Conservation (phyloP, 2,888 invertebrate species). For the Keiferia lycopersicella region DNA sequence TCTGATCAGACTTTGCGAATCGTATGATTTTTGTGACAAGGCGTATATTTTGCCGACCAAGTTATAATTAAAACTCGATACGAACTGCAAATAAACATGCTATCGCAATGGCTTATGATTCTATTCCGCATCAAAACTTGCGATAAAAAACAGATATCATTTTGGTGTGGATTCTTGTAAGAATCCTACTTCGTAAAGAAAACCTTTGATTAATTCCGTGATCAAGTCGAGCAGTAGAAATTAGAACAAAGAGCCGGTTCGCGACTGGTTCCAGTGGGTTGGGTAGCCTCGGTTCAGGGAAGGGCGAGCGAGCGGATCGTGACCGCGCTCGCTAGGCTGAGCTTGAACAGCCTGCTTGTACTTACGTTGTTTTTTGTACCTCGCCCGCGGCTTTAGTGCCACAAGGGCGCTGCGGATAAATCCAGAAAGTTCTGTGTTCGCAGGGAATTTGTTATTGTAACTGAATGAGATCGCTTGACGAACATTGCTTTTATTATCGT, state of each 20-base stretch:
- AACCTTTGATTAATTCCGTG: not conserved
- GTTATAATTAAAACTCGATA: not conserved
- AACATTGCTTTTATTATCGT: not conserved
- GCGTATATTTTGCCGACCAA: too few relatives aligned
- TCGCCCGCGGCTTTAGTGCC: slow-evolving; percentile 15
- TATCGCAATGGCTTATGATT: not conserved
- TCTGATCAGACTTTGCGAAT: too few relatives aligned
- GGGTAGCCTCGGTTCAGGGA: slow-evolving; percentile 45
- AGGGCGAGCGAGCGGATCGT: slow-evolving; percentile 40
- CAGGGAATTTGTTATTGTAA: not conserved
- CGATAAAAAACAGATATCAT: not conserved
- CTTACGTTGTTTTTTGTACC: slow-evolving; percentile 13
- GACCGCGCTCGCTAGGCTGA: slow-evolving; percentile 36
- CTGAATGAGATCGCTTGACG: not conserved
- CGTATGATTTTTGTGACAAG: too few relatives aligned
- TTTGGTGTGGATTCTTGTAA: too few relatives aligned
- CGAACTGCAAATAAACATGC: not conserved
- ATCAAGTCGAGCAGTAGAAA: not conserved
- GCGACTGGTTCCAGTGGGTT: slow-evolving; percentile 43
- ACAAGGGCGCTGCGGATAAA: slow-evolving; percentile 37
- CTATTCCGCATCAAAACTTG: not conserved
- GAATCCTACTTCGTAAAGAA: too few relatives aligned
- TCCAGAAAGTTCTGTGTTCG: slow-evolving; percentile 9
- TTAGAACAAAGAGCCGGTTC: slow-evolving; percentile 19
- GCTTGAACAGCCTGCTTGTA: slow-evolving; percentile 10